Conservation (phyloP, 1,140 invertebrate species). For the Scaptomyza hsui region DNA sequence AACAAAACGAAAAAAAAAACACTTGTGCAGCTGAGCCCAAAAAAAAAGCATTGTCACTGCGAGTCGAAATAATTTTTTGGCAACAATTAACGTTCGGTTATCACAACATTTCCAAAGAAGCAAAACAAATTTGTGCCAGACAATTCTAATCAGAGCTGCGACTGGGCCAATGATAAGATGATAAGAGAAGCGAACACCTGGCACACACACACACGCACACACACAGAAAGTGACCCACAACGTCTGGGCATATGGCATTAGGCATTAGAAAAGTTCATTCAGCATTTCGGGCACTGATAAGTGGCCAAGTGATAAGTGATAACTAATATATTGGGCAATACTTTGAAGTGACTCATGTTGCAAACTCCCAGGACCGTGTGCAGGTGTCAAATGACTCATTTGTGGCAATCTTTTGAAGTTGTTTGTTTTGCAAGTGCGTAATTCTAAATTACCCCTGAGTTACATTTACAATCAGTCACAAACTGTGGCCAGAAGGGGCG, state of each 20-base stretch:
- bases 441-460: not conserved
- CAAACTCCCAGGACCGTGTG: not conserved
- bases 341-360: constrained; percentile 46
- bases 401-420: not conserved
- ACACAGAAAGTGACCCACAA: not conserved
- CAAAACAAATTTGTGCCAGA: constrained; percentile 25
- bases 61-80: constrained; percentile 4
- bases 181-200: constrained; percentile 46
- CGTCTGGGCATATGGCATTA: constrained; percentile 2
- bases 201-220: constrained; percentile 34
- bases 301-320: constrained; percentile 29
- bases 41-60: constrained; percentile 12
- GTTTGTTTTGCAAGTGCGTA: not conserved
- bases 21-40: not conserved
- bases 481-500: not conserved
- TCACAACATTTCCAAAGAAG: not conserved
- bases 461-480: not conserved
- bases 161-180: constrained; percentile 48
- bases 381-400: constrained; percentile 53
- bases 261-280: constrained; percentile 49
- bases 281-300: constrained; percentile 33
- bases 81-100: constrained; percentile 8
- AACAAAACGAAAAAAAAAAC: too few species aligned
- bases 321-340: constrained; percentile 21
- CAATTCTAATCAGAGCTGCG: constrained; percentile 14